phyloP scores from a whole-genome alignment of 53 echinoderm and acorn worm species.

The Luidia sarsii region DNA sequence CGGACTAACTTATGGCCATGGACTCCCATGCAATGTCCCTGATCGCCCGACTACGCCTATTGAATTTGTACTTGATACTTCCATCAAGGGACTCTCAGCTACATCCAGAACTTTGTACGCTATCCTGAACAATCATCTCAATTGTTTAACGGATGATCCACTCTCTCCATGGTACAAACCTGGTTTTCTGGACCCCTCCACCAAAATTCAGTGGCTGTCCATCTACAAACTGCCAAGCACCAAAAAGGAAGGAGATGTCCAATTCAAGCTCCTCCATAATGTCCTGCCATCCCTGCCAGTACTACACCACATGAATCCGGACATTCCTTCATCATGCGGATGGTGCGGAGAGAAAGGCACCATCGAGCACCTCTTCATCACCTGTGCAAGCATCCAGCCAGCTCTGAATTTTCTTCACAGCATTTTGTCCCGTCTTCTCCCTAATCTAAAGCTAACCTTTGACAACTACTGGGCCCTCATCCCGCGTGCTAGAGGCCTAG shows the following conservation, averaged over 20 bases:
- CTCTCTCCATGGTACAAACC: background rate
- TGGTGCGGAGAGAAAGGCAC: constrained; percentile 39
- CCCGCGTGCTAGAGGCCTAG: background rate
- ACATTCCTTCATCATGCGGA: background rate
- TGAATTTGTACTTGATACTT: too few relatives aligned
- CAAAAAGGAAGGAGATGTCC: constrained; percentile 3
- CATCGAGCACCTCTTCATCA: constrained; percentile 17
- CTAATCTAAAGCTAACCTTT: constrained; percentile 1
- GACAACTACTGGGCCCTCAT: constrained; percentile 13
- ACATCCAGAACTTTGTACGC: too few relatives aligned
- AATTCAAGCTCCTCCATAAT: constrained; percentile 6
- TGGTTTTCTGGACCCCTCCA: background rate
- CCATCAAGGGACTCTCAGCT: too few relatives aligned
- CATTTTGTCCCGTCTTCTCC: background rate
- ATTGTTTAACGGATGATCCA: too few relatives aligned
- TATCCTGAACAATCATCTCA: too few relatives aligned
- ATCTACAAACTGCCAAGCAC: background rate
- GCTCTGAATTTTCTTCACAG: constrained; percentile 1
- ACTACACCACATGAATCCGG: constrained; percentile 2
- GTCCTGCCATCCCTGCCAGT: background rate
- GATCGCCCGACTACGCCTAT: too few relatives aligned
- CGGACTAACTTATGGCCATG: too few relatives aligned
- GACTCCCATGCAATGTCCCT: too few relatives aligned
- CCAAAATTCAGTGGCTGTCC: background rate
- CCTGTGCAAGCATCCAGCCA: constrained; percentile 9